These are phyloP conservation scores for Anagyrus pseudococci DNA, from an alignment of 2,888 invertebrate species.

Conservation along the genomic window DNA sequence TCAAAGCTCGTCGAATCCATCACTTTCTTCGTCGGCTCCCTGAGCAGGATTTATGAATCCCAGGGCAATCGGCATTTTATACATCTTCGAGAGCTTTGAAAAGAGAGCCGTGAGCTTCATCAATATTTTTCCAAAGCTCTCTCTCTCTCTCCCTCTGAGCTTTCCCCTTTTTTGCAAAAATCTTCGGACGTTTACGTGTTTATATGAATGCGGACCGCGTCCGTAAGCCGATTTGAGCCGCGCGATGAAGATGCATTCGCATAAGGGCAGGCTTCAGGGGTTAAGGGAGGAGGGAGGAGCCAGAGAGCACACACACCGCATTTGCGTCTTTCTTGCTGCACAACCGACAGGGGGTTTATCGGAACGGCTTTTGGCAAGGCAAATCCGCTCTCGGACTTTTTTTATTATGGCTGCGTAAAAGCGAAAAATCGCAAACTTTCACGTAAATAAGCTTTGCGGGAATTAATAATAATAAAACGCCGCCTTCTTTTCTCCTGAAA, in stretches of 20 bases:
- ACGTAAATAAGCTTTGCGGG: slow-evolving; percentile 28
- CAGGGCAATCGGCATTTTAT: slow-evolving; percentile 1
- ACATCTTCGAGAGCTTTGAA: background rate
- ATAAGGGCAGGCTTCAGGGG: slow-evolving; percentile 3
- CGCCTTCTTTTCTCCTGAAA: too few species aligned
- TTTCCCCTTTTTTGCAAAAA: background rate
- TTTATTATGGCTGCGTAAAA: slow-evolving; percentile 25
- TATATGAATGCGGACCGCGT: background rate
- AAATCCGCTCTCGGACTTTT: slow-evolving; percentile 19
- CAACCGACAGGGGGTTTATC: background rate
- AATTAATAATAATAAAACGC: slow-evolving; percentile 22
- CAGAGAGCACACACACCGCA: too few species aligned
- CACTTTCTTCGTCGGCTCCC: background rate
- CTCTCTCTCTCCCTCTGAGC: background rate
- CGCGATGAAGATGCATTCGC: slow-evolving; percentile 24
- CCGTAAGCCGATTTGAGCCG: slow-evolving; percentile 21
- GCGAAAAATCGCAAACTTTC: slow-evolving; percentile 23
- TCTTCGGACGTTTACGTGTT: background rate
- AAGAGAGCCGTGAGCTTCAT: slow-evolving; percentile 4
- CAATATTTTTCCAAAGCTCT: slow-evolving; percentile 11
- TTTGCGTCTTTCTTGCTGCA: slow-evolving; percentile 5
- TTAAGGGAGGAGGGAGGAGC: too few species aligned
- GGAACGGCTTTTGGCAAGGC: background rate
- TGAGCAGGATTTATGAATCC: slow-evolving; percentile 11
- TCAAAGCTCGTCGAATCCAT: slow-evolving; percentile 8